A percentile compares a stretch with the other conserved stretches of the same genome.
These are phyloP conservation scores for Trichacis sp. DNA, from an alignment of 2,888 invertebrate species.

Conservation along the genomic window DNA sequence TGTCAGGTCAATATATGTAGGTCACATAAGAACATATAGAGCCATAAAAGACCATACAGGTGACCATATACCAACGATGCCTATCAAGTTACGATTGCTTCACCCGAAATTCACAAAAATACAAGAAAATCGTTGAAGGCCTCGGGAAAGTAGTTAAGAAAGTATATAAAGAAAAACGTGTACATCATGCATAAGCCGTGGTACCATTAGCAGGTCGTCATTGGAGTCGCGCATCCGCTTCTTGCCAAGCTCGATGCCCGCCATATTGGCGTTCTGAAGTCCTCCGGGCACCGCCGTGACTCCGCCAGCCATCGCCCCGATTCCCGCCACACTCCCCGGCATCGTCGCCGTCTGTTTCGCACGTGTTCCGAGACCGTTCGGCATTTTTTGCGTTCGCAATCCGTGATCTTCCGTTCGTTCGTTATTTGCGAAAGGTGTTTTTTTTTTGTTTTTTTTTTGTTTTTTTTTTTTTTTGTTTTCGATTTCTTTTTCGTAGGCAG, in stretches of 20 bases:
- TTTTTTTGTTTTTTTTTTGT: background rate
- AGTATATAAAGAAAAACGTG: constrained; percentile 55
- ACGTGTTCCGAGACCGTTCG: constrained; percentile 17
- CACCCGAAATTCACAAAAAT: too few species aligned
- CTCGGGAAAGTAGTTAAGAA: constrained; percentile 11
- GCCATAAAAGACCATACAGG: too few species aligned
- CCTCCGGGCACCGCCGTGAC: constrained; percentile 69
- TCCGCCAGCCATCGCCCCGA: constrained; percentile 65
- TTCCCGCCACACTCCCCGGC: constrained; percentile 63
- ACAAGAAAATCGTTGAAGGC: constrained; percentile 27
- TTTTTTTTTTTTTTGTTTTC: background rate
- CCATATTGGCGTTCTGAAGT: constrained; percentile 78
- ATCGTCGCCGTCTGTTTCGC: constrained; percentile 63
- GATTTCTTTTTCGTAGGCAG: constrained; percentile 3
- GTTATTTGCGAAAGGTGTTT: too few species aligned
- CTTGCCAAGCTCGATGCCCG: constrained; percentile 90
- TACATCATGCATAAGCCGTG: constrained; percentile 71
- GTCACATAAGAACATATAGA: too few species aligned
- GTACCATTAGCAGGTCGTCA: constrained; percentile 96
- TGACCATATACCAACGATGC: too few species aligned
- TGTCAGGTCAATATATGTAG: too few species aligned
- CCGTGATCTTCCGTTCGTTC: too few species aligned
- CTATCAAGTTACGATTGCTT: too few species aligned
- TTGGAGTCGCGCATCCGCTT: constrained; percentile 91
- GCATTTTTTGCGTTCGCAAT: too few species aligned